These are phyloP conservation scores for Cryptoprocta ferox DNA, from an alignment of 2,797 vertebrate species.

Conservation along the genomic window DNA sequence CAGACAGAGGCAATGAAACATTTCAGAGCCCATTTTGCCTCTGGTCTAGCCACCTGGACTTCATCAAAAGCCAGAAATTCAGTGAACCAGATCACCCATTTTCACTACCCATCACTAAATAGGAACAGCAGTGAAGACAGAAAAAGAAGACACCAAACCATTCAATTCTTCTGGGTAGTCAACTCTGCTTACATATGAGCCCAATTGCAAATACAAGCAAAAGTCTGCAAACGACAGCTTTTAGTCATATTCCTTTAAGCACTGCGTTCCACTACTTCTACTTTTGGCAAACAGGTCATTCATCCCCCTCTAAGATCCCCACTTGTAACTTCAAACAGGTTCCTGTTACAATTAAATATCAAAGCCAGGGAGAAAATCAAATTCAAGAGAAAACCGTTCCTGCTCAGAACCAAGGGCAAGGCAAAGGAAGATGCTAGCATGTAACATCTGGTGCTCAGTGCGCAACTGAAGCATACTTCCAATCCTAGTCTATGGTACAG, in stretches of 20 bases:
- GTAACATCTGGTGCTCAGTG: neutral
- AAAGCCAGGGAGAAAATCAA: neutral
- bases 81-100: neutral
- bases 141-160: neutral
- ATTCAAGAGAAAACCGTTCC: neutral
- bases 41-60: neutral
- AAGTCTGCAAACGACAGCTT: neutral
- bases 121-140: neutral
- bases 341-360: neutral
- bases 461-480: no score
- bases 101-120: neutral
- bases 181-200: neutral
- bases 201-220: neutral
- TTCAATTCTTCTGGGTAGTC: neutral
- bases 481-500: fast-evolving
- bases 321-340: neutral
- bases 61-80: neutral
- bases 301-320: neutral
- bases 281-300: neutral
- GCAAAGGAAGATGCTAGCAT: neutral
- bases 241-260: neutral
- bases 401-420: neutral
- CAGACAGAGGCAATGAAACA: neutral
- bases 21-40: neutral
- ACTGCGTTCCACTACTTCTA: neutral